Evolutionary conservation across 2,113 vertebrate genomes (phyloP).

Genomic region (Megaleporinus macrocephalus): DNA sequence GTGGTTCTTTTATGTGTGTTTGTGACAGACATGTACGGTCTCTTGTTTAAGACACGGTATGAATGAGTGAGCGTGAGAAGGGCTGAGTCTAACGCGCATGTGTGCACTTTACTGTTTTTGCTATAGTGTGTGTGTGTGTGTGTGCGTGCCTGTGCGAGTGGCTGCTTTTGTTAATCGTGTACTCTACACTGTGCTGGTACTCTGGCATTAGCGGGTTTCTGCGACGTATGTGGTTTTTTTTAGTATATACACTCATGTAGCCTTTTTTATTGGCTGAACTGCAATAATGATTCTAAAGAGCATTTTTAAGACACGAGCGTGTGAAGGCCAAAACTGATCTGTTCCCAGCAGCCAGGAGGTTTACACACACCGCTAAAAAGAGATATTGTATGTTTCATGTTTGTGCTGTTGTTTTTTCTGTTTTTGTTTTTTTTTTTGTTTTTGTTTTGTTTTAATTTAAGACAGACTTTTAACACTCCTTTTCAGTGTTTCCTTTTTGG

Average conservation of each 20-base stretch:
- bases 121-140: constrained; percentile 64
- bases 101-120: constrained; percentile 73
- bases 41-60: constrained; percentile 11
- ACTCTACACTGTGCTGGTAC: constrained; percentile 79
- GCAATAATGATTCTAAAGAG: constrained; percentile 78
- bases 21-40: constrained; percentile 53
- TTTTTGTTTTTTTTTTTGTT: constrained; percentile 2
- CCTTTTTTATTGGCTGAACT: constrained; percentile 81
- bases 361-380: constrained; percentile 78
- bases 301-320: constrained; percentile 77
- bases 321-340: constrained; percentile 82
- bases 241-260: constrained; percentile 72
- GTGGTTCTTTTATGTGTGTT: constrained; percentile 65
- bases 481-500: constrained; percentile 81
- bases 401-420: constrained; percentile 75
- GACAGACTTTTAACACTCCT: constrained; percentile 83
- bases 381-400: constrained; percentile 75
- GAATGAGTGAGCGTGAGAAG: constrained; percentile 10
- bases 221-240: constrained; percentile 82
- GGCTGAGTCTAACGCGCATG: constrained; percentile 59
- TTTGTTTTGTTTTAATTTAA: constrained; percentile 83
- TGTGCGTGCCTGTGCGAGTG: constrained; percentile 79
- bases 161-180: constrained; percentile 79
- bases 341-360: constrained; percentile 72
- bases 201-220: constrained; percentile 90